Conservation (phyloP, 2,797 vertebrate genomes). For the Aphelocoma californica region DNA sequence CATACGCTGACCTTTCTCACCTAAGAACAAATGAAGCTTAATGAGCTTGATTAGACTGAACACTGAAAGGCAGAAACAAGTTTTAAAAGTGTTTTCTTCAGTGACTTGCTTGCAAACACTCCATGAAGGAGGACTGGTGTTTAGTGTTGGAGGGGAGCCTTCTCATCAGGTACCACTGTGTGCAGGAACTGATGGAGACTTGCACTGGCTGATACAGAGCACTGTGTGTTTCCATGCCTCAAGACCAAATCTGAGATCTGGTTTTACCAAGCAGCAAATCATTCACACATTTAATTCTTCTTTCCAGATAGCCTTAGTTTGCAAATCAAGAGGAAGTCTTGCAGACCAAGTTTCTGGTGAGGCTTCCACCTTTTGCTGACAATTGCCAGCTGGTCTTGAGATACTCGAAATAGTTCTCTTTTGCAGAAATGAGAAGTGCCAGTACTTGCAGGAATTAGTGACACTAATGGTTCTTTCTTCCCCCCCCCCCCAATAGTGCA, state of each 20-base stretch:
- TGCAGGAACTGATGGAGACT: background rate
- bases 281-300: background rate
- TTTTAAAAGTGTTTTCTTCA: background rate
- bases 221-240: background rate
- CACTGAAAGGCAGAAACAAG: background rate
- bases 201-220: background rate
- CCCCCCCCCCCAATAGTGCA: rapidly evolving
- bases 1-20: background rate
- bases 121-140: background rate
- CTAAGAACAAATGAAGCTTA: background rate
- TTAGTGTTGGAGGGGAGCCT: background rate
- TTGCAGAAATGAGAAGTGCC: slow-evolving; percentile 42
- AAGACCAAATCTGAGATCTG: background rate
- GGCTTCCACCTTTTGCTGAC: slow-evolving; percentile 33
- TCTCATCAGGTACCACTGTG: background rate
- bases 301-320: background rate
- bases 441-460: background rate
- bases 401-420: background rate
- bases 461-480: background rate
- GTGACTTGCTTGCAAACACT: background rate
- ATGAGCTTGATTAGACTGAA: background rate
- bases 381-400: background rate
- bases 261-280: background rate
- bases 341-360: slow-evolving; percentile 34
- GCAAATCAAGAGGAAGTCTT: slow-evolving; percentile 49